Evolutionary conservation across 2,888 invertebrate species (phyloP).

Genomic region (Sepiola atlantica): DNA sequence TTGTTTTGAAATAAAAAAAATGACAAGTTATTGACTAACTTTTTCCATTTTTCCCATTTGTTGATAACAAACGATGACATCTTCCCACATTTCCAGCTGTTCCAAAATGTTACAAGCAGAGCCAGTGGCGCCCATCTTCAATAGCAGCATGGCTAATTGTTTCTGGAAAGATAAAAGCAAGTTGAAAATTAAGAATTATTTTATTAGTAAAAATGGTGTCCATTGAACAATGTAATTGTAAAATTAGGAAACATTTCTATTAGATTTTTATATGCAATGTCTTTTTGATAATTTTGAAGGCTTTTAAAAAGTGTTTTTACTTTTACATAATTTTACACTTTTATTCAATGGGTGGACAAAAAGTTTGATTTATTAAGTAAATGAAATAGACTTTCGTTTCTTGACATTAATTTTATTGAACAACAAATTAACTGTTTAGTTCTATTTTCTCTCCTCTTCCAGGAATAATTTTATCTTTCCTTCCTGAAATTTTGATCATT

Average conservation of each 20-base stretch:
- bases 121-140: conserved; percentile 88
- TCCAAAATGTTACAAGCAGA: conserved; percentile 80
- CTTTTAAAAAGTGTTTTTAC: background rate
- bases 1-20: background rate
- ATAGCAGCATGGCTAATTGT: conserved; percentile 85
- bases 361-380: too few relatives aligned
- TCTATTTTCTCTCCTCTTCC: background rate
- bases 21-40: conserved; percentile 75
- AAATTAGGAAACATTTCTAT: background rate
- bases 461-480: background rate
- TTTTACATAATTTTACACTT: background rate
- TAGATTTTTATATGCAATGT: background rate
- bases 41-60: conserved; percentile 88
- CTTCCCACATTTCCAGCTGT: conserved; percentile 88
- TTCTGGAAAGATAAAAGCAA: conserved; percentile 72
- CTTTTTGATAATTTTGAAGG: background rate
- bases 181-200: conserved; percentile 14
- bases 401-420: background rate
- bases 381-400: background rate
- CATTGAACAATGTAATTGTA: background rate
- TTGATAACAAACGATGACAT: conserved; percentile 93
- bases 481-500: background rate
- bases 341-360: background rate
- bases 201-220: background rate
- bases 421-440: background rate